phyloP scores from a whole-genome alignment of 2,888 invertebrate genomes.

The Hipparchia sbordonii region DNA sequence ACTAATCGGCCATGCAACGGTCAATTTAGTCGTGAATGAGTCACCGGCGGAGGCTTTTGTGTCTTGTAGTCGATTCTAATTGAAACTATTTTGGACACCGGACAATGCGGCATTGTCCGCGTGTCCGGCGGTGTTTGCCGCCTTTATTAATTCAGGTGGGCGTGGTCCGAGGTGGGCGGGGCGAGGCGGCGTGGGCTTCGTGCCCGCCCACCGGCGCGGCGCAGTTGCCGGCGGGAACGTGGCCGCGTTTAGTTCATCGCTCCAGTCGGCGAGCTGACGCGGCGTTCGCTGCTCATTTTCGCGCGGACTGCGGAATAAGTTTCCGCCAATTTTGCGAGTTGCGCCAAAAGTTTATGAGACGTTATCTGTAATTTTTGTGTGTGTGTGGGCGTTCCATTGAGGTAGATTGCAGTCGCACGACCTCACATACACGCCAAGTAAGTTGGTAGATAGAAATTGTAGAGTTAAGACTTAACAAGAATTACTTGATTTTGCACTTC shows the following conservation, averaged over 20 bases:
- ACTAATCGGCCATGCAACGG: constrained; percentile 60
- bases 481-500: no score
- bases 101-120: constrained; percentile 81
- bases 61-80: constrained; percentile 77
- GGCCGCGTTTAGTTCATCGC: constrained; percentile 41
- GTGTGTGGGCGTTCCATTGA: constrained; percentile 27
- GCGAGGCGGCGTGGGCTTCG: constrained; percentile 57
- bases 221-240: constrained; percentile 45
- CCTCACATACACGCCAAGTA: constrained; percentile 72
- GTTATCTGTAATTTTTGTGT: constrained; percentile 20
- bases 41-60: constrained; percentile 73
- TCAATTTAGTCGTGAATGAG: constrained; percentile 75
- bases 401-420: constrained; percentile 49
- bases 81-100: constrained; percentile 81
- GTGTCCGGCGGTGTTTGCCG: constrained; percentile 80
- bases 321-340: constrained; percentile 48
- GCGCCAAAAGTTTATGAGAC: constrained; percentile 31
- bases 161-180: constrained; percentile 68
- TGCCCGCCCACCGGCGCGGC: constrained; percentile 59
- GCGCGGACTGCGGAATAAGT: constrained; percentile 52
- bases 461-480: neutral
- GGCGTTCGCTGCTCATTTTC: constrained; percentile 67
- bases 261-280: constrained; percentile 74
- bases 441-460: constrained; percentile 47
- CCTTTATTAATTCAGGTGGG: constrained; percentile 81